Evolutionary conservation across 2,888 invertebrate genomes (phyloP), one percentile per base, ranked within the genome.

Genomic region (Aporophyla nigra): DNA sequence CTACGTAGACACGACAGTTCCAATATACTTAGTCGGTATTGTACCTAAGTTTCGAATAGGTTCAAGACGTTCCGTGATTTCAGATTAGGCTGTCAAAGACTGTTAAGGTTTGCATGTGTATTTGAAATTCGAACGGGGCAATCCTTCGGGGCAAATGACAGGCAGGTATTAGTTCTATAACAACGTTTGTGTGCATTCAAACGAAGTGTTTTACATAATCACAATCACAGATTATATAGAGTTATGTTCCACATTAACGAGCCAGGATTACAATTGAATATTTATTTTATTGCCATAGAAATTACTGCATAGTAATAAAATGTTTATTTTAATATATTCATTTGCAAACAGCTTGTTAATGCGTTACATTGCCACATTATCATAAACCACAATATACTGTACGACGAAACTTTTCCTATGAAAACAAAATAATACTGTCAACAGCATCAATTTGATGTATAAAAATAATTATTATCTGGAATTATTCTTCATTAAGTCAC

Each of bases 1-100:
- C 79, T 84, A 86, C 79, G 87, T 74, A 93, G 93, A 93, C 76
- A 81, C 79, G 92, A 91, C 89, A 86, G 71, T 88, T 86, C 84
- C 75, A 89, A 88, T 78, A 84, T 70, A 76, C 69, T 77, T 56
- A 71, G 63, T 56, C 59, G 12, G 58, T 79, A 82, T 79, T 85
- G 43, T 82, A 61, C 74, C 82, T 82, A 82, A 83, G 73, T 56
- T 79, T 65, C 59, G 46, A 72, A 74, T 69, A 71, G 65, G 59
- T 72, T 62, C 49, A 84, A 82, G 82, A 76, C 65, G 33, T 62
- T 46, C 24, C 12, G n/a, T 70, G 85, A 76, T 66, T 83, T 74
- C 54, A 62, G 69, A 83, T 83, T 71, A 59, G 56, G 12, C 51
- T 83, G 83, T 81, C 83, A 85, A 74, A 71, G 21, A 51, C 43